Conservation (phyloP, 2,888 invertebrate species). For the Ellobium chinense region DNA sequence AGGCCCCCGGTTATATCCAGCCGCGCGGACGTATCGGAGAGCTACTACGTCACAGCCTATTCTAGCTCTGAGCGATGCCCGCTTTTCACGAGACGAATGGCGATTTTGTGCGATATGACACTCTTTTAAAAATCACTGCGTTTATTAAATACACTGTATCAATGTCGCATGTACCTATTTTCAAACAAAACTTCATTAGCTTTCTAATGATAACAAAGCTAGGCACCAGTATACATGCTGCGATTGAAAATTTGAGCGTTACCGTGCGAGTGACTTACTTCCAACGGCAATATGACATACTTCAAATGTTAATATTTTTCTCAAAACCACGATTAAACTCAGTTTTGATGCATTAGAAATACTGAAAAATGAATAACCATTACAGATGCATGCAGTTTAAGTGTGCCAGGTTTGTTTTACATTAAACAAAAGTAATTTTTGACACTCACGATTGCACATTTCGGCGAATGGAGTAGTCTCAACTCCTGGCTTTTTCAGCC, state of each 20-base stretch:
- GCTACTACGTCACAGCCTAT: constrained; percentile 21
- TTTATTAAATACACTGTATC: neutral
- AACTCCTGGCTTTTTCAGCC: too few species aligned
- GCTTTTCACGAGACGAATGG: neutral
- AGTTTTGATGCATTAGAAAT: neutral
- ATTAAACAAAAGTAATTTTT: neutral
- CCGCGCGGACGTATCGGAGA: constrained; percentile 27
- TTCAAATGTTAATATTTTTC: neutral
- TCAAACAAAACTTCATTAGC: neutral
- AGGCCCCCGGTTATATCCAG: neutral
- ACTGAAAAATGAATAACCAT: neutral
- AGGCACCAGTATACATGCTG: neutral
- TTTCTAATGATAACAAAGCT: neutral
- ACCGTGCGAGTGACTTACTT: too few species aligned
- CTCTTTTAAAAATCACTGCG: neutral
- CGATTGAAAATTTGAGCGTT: neutral
- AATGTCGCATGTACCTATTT: neutral
- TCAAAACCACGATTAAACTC: neutral
- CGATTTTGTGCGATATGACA: constrained; percentile 26
- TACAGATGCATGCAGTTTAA: neutral
- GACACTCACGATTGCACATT: neutral
- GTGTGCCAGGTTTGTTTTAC: neutral
- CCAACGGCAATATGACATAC: neutral
- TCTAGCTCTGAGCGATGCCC: neutral
- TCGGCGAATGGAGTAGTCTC: neutral